Percentiles rank a stretch among this genome's conserved stretches.
Evolutionary conservation across 2,113 vertebrate species (phyloP).

Genomic region (Australoheros scitulus): DNA sequence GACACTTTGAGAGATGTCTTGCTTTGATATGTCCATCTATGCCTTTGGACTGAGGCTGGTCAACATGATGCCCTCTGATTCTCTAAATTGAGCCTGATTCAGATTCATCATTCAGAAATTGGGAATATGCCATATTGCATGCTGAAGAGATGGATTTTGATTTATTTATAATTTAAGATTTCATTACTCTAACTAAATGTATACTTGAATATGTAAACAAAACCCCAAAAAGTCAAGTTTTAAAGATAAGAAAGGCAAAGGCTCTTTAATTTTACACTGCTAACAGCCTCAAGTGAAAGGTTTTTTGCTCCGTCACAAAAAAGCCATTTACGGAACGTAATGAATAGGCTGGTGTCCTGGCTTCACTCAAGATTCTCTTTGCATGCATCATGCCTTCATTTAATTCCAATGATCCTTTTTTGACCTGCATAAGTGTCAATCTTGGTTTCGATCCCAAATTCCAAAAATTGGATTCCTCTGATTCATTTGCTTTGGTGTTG

Average conservation of each 20-base stretch:
- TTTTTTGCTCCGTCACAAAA: background rate
- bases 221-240: conserved; percentile 3
- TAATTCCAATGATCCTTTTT: conserved; percentile 22
- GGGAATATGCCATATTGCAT: conserved; percentile 65
- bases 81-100: conserved; percentile 64
- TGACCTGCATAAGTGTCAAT: background rate
- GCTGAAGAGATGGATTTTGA: conserved; percentile 47
- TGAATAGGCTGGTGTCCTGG: conserved; percentile 26
- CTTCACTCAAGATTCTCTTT: conserved; percentile 27
- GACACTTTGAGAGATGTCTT: conserved; percentile 67
- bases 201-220: background rate
- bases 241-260: conserved; percentile 11
- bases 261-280: background rate
- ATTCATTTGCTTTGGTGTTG: conserved; percentile 25
- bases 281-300: background rate
- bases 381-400: conserved; percentile 22
- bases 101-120: conserved; percentile 72
- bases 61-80: conserved; percentile 63
- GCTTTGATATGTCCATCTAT: conserved; percentile 73
- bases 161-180: conserved; percentile 46
- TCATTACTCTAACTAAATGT: conserved; percentile 48
- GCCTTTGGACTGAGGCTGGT: conserved; percentile 67
- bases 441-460: conserved; percentile 22
- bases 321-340: conserved; percentile 21
- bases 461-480: conserved; percentile 21